Percentiles rank a stretch among this genome's conserved stretches.
phyloP scores from a whole-genome alignment of 2,113 vertebrate species.

The Halcyon senegalensis region DNA sequence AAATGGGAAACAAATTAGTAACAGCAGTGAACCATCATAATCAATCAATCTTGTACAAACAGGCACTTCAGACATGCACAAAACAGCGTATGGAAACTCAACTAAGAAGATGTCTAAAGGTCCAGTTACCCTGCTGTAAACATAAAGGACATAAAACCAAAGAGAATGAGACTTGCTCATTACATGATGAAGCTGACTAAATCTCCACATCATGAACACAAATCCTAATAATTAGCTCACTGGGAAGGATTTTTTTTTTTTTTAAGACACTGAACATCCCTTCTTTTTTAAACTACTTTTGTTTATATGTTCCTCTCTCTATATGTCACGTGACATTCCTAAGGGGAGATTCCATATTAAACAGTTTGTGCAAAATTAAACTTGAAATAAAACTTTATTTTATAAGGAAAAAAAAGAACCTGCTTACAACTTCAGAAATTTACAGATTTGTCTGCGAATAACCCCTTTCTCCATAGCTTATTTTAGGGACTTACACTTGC shows the following conservation, averaged over 20 bases:
- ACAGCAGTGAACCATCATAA: slow-evolving; percentile 75
- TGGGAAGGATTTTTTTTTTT: not conserved
- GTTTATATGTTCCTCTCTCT: not conserved
- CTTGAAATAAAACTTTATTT: not conserved
- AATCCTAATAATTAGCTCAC: not conserved
- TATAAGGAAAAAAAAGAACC: not conserved
- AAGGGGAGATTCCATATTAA: not conserved
- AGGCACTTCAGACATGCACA: slow-evolving; percentile 75
- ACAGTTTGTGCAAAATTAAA: not conserved
- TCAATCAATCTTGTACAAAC: slow-evolving; percentile 62
- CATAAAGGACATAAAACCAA: not conserved
- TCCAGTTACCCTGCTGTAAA: slow-evolving; percentile 24
- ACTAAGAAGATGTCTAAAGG: slow-evolving; percentile 26
- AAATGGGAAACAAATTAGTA: slow-evolving; percentile 86
- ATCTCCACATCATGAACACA: not conserved
- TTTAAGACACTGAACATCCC: not conserved
- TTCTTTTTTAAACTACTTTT: not conserved
- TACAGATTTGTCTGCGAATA: not conserved
- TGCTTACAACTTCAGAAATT: not conserved
- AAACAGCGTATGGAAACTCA: slow-evolving; percentile 38
- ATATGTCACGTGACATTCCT: not conserved
- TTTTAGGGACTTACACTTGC: not conserved
- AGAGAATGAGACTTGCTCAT: not conserved
- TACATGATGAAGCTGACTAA: not conserved
- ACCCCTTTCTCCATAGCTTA: not conserved